These are phyloP conservation scores for Neoarius graeffei DNA, from an alignment of 2,113 vertebrate genomes.

Conservation along the genomic window DNA sequence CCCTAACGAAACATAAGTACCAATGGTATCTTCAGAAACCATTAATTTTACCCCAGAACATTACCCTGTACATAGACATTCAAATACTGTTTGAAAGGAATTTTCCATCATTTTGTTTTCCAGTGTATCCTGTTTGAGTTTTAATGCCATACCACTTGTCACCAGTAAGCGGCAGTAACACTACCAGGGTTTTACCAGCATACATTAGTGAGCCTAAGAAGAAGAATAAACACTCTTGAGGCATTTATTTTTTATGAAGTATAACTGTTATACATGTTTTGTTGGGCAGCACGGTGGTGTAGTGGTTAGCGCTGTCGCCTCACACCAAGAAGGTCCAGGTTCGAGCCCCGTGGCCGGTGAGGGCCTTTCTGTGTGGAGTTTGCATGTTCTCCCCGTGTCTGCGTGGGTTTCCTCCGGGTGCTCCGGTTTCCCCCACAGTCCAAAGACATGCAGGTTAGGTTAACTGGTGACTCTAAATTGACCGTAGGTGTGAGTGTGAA, in stretches of 20 bases:
- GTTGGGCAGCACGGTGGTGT: too few species aligned
- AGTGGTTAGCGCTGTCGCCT: too few species aligned
- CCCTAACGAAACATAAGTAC: not conserved
- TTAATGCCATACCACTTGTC: not conserved
- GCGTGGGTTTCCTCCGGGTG: too few species aligned
- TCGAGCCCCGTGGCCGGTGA: too few species aligned
- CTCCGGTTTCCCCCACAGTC: too few species aligned
- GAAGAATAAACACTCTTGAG: not conserved
- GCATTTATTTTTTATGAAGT: not conserved
- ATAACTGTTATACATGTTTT: too few species aligned
- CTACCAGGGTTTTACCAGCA: not conserved
- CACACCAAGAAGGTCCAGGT: too few species aligned
- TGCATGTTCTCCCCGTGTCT: too few species aligned
- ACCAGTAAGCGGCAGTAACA: not conserved
- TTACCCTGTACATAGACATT: not conserved
- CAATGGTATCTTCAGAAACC: not conserved
- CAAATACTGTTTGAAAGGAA: not conserved
- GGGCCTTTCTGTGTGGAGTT: too few species aligned
- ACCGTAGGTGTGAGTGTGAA: too few species aligned
- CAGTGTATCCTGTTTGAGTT: not conserved
- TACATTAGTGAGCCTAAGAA: not conserved
- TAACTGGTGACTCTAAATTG: too few species aligned
- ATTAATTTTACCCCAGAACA: not conserved
- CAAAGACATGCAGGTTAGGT: too few species aligned
- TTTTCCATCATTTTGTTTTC: not conserved